Evolutionary conservation across 2,113 vertebrate species (phyloP), one percentile per base, ranked within the genome.

Genomic region (Thinocorus orbignyianus): DNA sequence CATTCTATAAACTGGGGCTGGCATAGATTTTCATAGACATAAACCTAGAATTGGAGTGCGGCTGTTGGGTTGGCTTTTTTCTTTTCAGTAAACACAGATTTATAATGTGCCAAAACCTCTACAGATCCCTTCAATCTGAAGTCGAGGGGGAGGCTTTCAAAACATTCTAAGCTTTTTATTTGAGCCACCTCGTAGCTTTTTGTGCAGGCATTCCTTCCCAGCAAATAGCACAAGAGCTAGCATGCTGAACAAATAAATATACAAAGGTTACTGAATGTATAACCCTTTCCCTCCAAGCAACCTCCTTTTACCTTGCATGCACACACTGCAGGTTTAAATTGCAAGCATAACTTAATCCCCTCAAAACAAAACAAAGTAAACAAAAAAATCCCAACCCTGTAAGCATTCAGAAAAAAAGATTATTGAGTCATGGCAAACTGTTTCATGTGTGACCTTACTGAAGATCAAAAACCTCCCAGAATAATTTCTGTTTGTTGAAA

Each of bases 231-330:
- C 95, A 95, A 95, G 83, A 92, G 44, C 92, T 91, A 91, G 86
- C 80, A 92, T 76, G 90, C 93, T 92, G 93, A 96, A 94, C 65
- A 97, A 97, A 95, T 92, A 96, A 93, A 94, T 92, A 89, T 16
- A 72, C 41, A 93, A 86, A 93, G 39, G 58, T 91, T 90, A 72
- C 61, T 79, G 70, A 93, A 93, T 49, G 39, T 77, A 76, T 52
- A 95, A 87, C 44, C 46, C 52, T 92, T 96, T 96, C 69, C 58
- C 42, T 86, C 55, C 46, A 42, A 88, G 69, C 70, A 90, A 24
- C 49, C 80, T 89, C 48, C n/a, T 71, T 79, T 41, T 76, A 71
- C 72, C 83, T 92, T 88, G 52, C 42, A 23, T 61, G 61, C 37
- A 78, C n/a, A 54, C 25, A 44, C 13, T n/a, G 23, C n/a, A 71